Evolutionary conservation across 2,113 vertebrate genomes (phyloP), one percentile per base, ranked within the genome.

Genomic region (Campylorhamphus procurvoides): DNA sequence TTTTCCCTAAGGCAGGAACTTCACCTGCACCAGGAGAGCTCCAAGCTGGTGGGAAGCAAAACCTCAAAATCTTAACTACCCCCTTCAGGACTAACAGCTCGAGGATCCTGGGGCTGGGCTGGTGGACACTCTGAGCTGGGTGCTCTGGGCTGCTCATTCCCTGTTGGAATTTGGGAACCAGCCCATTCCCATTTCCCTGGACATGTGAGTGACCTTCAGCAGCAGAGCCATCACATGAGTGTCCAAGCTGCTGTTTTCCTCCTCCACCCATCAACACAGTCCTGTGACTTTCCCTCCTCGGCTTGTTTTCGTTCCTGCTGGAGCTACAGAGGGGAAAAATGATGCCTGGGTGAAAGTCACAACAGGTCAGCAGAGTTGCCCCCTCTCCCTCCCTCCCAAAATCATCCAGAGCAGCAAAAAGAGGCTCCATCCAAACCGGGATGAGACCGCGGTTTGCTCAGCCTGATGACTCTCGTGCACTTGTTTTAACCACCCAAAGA

Each of bases 271-370:
- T 22, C 56, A 15, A 17, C 18, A 3, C 53, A 29, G 47, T 67
- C 97, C 90, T 33, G 82, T 97, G 97, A 97, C 93, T 76, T 52
- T 71, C 60, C n/a, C 53, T 10, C 6, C 33, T 93, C 93, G 79
- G 84, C 80, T 15, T 69, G 87, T 86, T 94, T 89, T 91, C 6
- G 2, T n/a, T 23, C 33, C 49, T 17, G 87, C 77, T 93, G 86
- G 8, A 63, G 90, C 94, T 87, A 75, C 95, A 62, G 76, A 58
- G 82, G 58, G 68, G 52, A 60, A 23, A 59, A 22, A 40, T 15
- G 88, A 44, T 58, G 91, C 87, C 85, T 55, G 25, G 78, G 39
- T 66, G 46, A 19, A 46, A 16, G 46, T 19, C 40, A 11, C 28
- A 87, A 89, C 39, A 58, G 92, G 37, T 27, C 39, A 18, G 78